A percentile compares a stretch with the other conserved stretches of the same genome.
Conservation (phyloP, 2,888 invertebrate species). For the Craniophora ligustri region DNA sequence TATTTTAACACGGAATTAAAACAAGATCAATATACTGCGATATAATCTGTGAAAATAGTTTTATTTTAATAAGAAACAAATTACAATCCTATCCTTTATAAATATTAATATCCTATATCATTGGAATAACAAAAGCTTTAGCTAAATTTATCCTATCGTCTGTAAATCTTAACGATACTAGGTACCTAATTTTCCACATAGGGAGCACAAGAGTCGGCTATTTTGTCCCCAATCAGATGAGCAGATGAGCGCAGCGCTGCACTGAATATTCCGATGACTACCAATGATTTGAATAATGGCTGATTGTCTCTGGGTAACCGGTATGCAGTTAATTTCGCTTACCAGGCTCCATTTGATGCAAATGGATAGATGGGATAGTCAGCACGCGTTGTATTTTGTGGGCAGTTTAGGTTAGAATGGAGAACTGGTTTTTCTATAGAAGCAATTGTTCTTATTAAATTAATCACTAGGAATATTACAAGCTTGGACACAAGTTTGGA, state of each 20-base stretch:
- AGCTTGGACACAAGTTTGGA: too few relatives aligned
- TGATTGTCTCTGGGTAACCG: constrained; percentile 38
- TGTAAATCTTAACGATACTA: too few relatives aligned
- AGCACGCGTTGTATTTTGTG: constrained; percentile 10
- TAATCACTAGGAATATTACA: too few relatives aligned
- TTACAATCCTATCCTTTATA: too few relatives aligned
- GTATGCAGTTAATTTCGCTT: constrained; percentile 53
- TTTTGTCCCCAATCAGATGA: neutral
- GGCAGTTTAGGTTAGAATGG: constrained; percentile 2
- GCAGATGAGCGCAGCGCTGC: constrained; percentile 2
- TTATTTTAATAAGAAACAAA: too few relatives aligned
- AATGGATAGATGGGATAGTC: constrained; percentile 13
- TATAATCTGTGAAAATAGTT: too few relatives aligned
- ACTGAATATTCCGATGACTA: constrained; percentile 19
- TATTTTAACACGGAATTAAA: too few relatives aligned
- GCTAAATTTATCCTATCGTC: too few relatives aligned
- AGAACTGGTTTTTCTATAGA: neutral
- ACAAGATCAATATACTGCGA: too few relatives aligned
- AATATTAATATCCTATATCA: too few relatives aligned
- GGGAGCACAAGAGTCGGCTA: neutral
- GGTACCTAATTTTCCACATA: too few relatives aligned
- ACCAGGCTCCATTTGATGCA: constrained; percentile 3
- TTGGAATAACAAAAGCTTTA: too few relatives aligned
- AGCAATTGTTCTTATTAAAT: neutral
- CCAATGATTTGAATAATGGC: constrained; percentile 55